A percentile compares a stretch with the other conserved stretches of the same genome.
phyloP scores from a whole-genome alignment of 2,113 vertebrate genomes.

The Sylvilagus bachmani region DNA sequence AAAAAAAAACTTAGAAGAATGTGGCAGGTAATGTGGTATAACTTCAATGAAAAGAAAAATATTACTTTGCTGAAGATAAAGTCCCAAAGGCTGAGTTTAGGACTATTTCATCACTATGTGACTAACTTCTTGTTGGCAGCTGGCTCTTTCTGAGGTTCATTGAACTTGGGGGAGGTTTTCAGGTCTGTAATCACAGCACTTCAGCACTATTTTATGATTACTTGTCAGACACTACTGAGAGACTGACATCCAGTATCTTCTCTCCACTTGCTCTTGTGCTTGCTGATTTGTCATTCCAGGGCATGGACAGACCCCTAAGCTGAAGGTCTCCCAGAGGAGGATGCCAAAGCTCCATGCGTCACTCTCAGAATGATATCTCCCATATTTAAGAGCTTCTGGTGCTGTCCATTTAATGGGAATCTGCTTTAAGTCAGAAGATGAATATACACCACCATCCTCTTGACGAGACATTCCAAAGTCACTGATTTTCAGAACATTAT shows the following conservation, averaged over 20 bases:
- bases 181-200: constrained; percentile 94
- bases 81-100: constrained; percentile 74
- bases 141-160: constrained; percentile 93
- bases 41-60: constrained; percentile 82
- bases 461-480: constrained; percentile 98
- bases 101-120: constrained; percentile 82
- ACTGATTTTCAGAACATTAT: constrained; percentile 96
- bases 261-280: constrained; percentile 97
- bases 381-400: constrained; percentile 97
- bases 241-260: constrained; percentile 95
- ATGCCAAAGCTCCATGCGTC: constrained; percentile 98
- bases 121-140: constrained; percentile 93
- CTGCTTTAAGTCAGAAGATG: constrained; percentile 97
- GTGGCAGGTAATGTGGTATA: constrained; percentile 83
- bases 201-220: constrained; percentile 94
- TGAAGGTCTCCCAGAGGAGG: constrained; percentile 98
- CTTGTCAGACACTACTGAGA: constrained; percentile 94
- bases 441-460: constrained; percentile 96
- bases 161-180: constrained; percentile 94
- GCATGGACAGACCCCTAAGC: constrained; percentile 96
- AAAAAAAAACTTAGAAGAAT: constrained; percentile 78
- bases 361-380: constrained; percentile 96
- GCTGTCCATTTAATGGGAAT: constrained; percentile 99
- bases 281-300: constrained; percentile 99
- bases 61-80: constrained; percentile 83